These are phyloP conservation scores for Ennomos fuscantarius DNA, from an alignment of 2,888 invertebrate species.

Conservation along the genomic window DNA sequence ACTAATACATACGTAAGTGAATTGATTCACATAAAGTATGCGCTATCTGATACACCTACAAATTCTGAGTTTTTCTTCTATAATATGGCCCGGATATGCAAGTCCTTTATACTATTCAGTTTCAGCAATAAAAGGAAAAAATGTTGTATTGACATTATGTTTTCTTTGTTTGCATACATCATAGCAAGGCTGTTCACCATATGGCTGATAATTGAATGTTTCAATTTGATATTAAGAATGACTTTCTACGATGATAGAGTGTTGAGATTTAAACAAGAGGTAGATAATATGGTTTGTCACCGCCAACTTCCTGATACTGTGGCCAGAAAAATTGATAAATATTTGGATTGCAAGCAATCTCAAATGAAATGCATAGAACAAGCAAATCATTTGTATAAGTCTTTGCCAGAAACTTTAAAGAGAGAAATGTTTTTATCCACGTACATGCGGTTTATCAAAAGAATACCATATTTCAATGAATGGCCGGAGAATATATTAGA, in stretches of 20 bases:
- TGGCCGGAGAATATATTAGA: slow-evolving; percentile 47
- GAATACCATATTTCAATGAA: slow-evolving; percentile 46
- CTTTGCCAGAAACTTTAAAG: slow-evolving; percentile 42
- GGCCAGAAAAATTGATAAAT: slow-evolving; percentile 37
- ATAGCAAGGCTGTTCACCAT: slow-evolving; percentile 46
- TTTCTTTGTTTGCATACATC: slow-evolving; percentile 40
- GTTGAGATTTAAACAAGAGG: slow-evolving; percentile 21
- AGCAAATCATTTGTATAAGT: slow-evolving; percentile 38
- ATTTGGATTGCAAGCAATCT: slow-evolving; percentile 41
- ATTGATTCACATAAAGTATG: slow-evolving; percentile 25
- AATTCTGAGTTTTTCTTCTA: slow-evolving; percentile 26
- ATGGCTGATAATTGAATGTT: slow-evolving; percentile 49
- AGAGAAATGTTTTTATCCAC: slow-evolving; percentile 39
- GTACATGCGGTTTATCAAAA: slow-evolving; percentile 36
- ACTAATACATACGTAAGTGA: slow-evolving; percentile 14
- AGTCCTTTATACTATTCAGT: slow-evolving; percentile 47
- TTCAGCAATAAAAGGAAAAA: slow-evolving; percentile 31
- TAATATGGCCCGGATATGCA: slow-evolving; percentile 45
- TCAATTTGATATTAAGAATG: slow-evolving; percentile 36
- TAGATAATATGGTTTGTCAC: slow-evolving; percentile 32
- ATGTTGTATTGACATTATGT: slow-evolving; percentile 42
- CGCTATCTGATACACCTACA: not conserved
- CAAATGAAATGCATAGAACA: slow-evolving; percentile 35
- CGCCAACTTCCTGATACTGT: slow-evolving; percentile 45
- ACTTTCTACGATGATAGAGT: slow-evolving; percentile 37